Evolutionary conservation across 2,113 vertebrate genomes (phyloP), one percentile per base, ranked within the genome.

Genomic region (Lophura nycthemera): DNA sequence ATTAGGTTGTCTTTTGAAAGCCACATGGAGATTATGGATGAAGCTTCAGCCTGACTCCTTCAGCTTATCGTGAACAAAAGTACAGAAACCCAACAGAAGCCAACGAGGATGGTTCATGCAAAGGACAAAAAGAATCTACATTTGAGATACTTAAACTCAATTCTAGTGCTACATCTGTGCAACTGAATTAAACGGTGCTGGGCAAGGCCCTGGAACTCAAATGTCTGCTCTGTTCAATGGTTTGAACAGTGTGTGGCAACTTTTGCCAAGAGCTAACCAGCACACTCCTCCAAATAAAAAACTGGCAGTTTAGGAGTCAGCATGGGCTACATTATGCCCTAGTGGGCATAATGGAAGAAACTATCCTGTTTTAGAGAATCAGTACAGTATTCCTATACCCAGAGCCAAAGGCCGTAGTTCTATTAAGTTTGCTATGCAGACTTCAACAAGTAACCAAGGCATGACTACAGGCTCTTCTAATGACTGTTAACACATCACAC

Each of bases 1-100:
- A 75, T 27, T 69, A 32, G 13, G n/a, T 47, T 92, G 85, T 67
- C 38, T 83, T 95, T 95, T 90, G 65, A 91, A 86, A 94, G 81
- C 61, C 47, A 45, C 61, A 18, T 86, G 59, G 40, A 92, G 36
- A 88, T 90, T 75, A 63, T 32, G 61, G 52, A 80, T 83, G 66
- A 91, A 78, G n/a, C 43, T 47, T 92, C 79, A 91, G 42, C 30
- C 13, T 88, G 79, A 83, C 20, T 90, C 45, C 57, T 81, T 83
- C 76, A 83, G 64, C 25, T 60, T 64, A 42, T 43, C n/a, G 79
- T 91, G n/a, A 71, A 80, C 48, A 64, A 56, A 92, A 94, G 47
- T 32, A 87, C 64, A 36, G 70, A 90, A 90, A 81, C n/a, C 40
- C n/a, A 78, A 61, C 15, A 80, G 38, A 27, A 88, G 34, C 25